Base-by-base conservation (phyloP, 2,888 invertebrate species). In the Kuschelorhynchus macadamiae region DNA sequence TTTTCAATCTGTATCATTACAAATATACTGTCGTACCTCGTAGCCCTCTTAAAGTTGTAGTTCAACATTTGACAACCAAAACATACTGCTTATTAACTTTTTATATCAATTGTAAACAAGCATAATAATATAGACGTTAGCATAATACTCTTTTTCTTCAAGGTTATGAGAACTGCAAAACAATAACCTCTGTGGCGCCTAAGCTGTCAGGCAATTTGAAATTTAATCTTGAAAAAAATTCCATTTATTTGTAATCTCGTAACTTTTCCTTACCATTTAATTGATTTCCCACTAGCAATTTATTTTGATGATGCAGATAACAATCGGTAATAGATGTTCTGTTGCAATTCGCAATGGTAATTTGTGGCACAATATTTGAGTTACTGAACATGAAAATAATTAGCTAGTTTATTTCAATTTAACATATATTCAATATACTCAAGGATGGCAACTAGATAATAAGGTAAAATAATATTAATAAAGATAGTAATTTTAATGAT, bases 101-200 rank as follows among this genome's bases (percentile, higher is more conserved):
- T 52, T 18, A 36, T 36, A 41, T 50, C 17, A 62, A 33, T 46
- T 12, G 33, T 53, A 62, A 62, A 47, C 21, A 20, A 41, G 17
- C 41, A 33, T 32, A 44, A 61, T 46, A 44, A 33, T n/a, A n/a
- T n/a, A 14, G 20, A 52, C 62, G 18, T n/a, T 20, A 17, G 17
- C 63, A 46, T 33, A 32, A 46, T 46, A 46, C 20, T 55, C 46
- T 36, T 63, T 5, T 25, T 25, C 18, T 52, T 36, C 66, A 66
- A 66, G 66, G 66, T 60, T 42, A 60, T 47, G 59, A 55, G 53
- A 47, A 66, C 55, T 66, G 66, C 60, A 55, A 60, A 66, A 60
- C 60, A 66, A 66, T 60, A 66, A 66, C 53, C 66, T 49, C 46
- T 30, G 25, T 53, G 66, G 66, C 66, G 66, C 66, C 66, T 30